These are phyloP conservation scores for Pipra filicauda DNA, from an alignment of 2,113 vertebrate genomes.

Conservation along the genomic window DNA sequence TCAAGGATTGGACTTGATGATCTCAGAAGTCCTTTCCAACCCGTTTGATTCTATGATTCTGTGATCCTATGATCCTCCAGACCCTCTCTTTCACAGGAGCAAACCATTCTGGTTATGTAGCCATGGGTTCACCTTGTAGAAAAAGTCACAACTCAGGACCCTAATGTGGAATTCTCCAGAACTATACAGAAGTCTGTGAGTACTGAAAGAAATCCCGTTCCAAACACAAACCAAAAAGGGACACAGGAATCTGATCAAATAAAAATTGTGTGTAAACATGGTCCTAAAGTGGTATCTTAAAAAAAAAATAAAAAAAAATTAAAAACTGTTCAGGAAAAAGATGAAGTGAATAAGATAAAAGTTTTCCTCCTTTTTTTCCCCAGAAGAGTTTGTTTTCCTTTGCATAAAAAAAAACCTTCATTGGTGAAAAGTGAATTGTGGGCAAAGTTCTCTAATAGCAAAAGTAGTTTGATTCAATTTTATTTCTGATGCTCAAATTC, in stretches of 20 bases:
- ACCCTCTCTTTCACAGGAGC: not conserved
- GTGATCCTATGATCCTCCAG: not conserved
- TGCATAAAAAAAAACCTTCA: not conserved
- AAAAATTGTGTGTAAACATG: not conserved
- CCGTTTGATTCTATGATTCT: too few species aligned
- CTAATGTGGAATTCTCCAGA: not conserved
- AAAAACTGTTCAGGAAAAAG: not conserved
- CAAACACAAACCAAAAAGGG: not conserved
- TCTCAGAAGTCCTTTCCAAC: too few species aligned
- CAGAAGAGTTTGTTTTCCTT: not conserved
- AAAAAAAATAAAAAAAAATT: not conserved
- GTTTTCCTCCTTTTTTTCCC: not conserved
- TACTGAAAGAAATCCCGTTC: not conserved
- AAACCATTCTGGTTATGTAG: not conserved
- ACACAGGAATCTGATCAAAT: not conserved
- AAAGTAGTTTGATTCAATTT: conserved; percentile 35
- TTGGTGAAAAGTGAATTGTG: not conserved
- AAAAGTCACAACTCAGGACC: not conserved
- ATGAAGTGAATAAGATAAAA: not conserved
- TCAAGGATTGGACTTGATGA: too few species aligned
- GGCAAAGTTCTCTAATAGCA: conserved; percentile 5
- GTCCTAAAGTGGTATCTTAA: not conserved
- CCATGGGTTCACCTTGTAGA: not conserved
- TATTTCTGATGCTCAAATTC: not conserved
- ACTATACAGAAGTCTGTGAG: not conserved